Evolutionary conservation across 2,888 invertebrate genomes (phyloP).

Genomic region (Eudasyphora cyanicolor): DNA sequence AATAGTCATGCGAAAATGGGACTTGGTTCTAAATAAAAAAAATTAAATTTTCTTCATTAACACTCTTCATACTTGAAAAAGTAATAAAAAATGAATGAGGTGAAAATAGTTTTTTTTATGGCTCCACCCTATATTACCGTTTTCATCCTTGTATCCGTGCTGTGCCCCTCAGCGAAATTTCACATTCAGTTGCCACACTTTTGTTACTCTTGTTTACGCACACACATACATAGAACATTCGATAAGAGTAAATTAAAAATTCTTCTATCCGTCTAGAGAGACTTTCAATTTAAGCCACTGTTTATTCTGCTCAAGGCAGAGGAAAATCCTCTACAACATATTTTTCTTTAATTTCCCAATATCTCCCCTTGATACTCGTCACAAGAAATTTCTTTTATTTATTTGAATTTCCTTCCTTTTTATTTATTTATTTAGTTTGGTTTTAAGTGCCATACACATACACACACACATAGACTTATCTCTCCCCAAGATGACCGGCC

Average conservation of each 20-base stretch:
- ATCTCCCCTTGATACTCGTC: not conserved
- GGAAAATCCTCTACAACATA: too few species aligned
- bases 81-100: too few species aligned
- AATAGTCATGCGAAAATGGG: too few species aligned
- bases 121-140: not conserved
- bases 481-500: not conserved
- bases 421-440: conserved; percentile 1
- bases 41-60: too few species aligned
- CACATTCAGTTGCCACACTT: not conserved
- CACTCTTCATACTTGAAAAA: too few species aligned
- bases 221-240: not conserved
- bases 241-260: not conserved
- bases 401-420: conserved; percentile 24
- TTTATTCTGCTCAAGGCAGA: not conserved
- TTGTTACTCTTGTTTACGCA: not conserved
- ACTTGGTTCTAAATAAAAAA: too few species aligned
- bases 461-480: not conserved
- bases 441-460: not conserved
- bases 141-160: not conserved
- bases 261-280: not conserved
- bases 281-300: not conserved
- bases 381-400: conserved; percentile 14
- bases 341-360: not conserved
- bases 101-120: too few species aligned
- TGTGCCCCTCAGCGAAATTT: not conserved